Percentiles rank a stretch among this genome's conserved stretches.
These are phyloP conservation scores for Epinephelus coioides DNA, from an alignment of 2,797 vertebrate species.

Conservation along the genomic window DNA sequence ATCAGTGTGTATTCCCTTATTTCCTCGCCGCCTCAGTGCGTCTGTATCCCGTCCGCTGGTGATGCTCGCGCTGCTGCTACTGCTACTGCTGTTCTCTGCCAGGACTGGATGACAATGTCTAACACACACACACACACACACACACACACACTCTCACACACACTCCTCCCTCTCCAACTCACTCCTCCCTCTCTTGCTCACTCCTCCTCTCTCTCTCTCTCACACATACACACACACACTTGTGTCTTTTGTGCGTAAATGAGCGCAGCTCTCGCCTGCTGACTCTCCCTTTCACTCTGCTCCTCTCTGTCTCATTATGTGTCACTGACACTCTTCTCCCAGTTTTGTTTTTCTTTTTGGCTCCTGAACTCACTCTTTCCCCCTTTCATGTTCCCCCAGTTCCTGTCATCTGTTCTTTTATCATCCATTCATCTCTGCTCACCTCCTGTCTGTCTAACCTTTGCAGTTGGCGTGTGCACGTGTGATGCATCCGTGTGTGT, in stretches of 20 bases:
- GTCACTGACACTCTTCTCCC: slow-evolving; percentile 63
- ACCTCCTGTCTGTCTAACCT: slow-evolving; percentile 43
- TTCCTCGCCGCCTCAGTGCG: slow-evolving; percentile 52
- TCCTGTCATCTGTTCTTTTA: slow-evolving; percentile 13
- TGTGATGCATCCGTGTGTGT: slow-evolving; percentile 2
- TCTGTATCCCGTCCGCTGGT: slow-evolving; percentile 69
- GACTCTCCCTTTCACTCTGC: slow-evolving; percentile 62
- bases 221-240: slow-evolving; percentile 63
- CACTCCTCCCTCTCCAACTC: slow-evolving; percentile 58
- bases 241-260: slow-evolving; percentile 79
- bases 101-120: slow-evolving; percentile 81
- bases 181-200: slow-evolving; percentile 64
- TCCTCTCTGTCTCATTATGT: slow-evolving; percentile 59
- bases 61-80: slow-evolving; percentile 69
- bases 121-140: slow-evolving; percentile 43
- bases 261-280: slow-evolving; percentile 63
- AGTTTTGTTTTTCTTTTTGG: slow-evolving; percentile 49
- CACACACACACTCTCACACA: slow-evolving; percentile 34
- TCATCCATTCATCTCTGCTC: slow-evolving; percentile 37
- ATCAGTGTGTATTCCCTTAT: slow-evolving; percentile 72
- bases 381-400: slow-evolving; percentile 10
- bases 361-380: slow-evolving; percentile 9
- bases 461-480: slow-evolving; percentile 27
- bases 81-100: slow-evolving; percentile 76
- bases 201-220: slow-evolving; percentile 28